phyloP scores from a whole-genome alignment of 2,888 invertebrate species.

The Calameuta pallipes region DNA sequence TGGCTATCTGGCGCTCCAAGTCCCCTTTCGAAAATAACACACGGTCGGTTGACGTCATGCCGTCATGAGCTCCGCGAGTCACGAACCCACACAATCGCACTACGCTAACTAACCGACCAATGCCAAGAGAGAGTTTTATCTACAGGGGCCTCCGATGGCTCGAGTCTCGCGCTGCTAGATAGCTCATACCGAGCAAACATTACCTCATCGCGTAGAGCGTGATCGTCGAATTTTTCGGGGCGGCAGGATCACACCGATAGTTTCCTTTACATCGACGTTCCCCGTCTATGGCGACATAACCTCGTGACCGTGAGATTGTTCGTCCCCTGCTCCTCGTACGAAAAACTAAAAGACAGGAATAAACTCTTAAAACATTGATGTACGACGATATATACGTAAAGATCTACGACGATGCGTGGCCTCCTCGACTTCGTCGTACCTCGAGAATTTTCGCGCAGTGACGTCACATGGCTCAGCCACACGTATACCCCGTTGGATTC shows the following conservation, averaged over 20 bases:
- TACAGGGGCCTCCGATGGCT: conserved; percentile 19
- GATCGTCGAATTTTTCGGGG: not conserved
- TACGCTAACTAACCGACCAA: conserved; percentile 36
- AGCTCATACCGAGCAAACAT: conserved; percentile 21
- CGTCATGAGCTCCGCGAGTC: conserved; percentile 36
- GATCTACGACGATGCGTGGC: not conserved
- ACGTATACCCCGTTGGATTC: not conserved
- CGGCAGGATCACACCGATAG: conserved; percentile 2
- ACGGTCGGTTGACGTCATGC: conserved; percentile 64
- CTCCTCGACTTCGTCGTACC: not conserved
- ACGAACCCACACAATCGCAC: conserved; percentile 7
- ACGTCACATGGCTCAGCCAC: not conserved
- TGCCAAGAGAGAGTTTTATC: conserved; percentile 9
- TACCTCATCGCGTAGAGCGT: conserved; percentile 23
- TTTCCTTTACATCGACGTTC: conserved; percentile 8
- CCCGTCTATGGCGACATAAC: not conserved
- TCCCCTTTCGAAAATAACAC: conserved; percentile 66
- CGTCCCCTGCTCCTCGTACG: not conserved
- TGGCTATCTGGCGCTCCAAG: conserved; percentile 38
- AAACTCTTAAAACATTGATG: not conserved
- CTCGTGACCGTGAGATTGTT: not conserved
- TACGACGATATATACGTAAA: not conserved
- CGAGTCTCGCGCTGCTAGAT: conserved; percentile 10
- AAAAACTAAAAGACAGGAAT: not conserved
- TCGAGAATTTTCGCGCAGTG: not conserved